phyloP scores from a whole-genome alignment of 2,888 invertebrate species.

The Lordiphosa fenestrarum region DNA sequence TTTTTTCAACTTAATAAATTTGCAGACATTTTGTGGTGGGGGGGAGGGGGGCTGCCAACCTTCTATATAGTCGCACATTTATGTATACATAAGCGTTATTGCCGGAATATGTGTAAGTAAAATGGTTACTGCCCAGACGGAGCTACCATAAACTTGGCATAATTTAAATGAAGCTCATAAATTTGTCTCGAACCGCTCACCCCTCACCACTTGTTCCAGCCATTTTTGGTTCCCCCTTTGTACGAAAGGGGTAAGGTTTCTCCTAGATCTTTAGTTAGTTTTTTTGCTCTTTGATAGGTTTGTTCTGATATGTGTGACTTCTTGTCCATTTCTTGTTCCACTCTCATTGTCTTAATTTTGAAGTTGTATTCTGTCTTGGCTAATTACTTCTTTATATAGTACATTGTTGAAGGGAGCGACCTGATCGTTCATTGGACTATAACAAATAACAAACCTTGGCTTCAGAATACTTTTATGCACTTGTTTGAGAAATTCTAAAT shows the following conservation, averaged over 20 bases:
- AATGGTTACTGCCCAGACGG: conserved; percentile 26
- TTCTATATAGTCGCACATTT: no score
- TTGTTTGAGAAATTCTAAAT: no score
- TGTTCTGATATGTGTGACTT: no score
- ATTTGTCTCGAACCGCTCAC: conserved; percentile 47
- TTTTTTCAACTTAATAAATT: conserved; percentile 76
- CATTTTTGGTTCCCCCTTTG: conserved; percentile 21
- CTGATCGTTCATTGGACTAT: no score
- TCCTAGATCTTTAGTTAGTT: conserved; percentile 1
- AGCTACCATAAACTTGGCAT: conserved; percentile 25
- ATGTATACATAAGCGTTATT: neutral
- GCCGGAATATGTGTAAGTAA: conserved; percentile 10
- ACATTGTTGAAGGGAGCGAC: no score
- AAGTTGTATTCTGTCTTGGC: no score
- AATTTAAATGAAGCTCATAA: conserved; percentile 62
- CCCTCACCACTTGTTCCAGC: conserved; percentile 10
- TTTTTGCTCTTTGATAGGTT: neutral
- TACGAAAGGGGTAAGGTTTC: conserved; percentile 7
- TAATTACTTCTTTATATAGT: no score
- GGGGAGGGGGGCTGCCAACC: neutral
- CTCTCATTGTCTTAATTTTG: no score
- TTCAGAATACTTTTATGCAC: no score
- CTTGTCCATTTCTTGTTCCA: no score
- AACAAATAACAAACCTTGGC: no score
- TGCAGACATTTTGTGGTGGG: conserved; percentile 64